Evolutionary conservation across 2,888 invertebrate genomes (phyloP), one percentile per base, ranked within the genome.

Genomic region (Drosophila kambysellisi): DNA sequence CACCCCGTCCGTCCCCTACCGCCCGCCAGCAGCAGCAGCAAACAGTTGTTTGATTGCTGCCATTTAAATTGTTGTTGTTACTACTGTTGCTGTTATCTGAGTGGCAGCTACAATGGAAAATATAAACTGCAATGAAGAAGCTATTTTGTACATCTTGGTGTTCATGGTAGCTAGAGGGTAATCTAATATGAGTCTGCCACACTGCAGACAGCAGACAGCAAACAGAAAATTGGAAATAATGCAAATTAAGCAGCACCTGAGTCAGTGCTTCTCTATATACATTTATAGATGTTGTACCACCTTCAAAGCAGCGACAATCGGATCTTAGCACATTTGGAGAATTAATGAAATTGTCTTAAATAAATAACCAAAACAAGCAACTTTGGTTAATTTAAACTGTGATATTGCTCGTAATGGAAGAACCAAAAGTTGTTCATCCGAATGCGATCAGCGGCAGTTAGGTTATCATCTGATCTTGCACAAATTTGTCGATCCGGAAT

Each of bases 11-110:
- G 0, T 2, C 48, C 29, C 3, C 20, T 37, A 37, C 57, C 6
- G 12, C 6, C 29, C 46, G 48, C 15, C 43, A 53, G 35, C 48
- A 66, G 15, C 20, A 25, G 20, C 61, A 43, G 37, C 53, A 59
- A 59, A 60, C 75, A 82, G 52, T 84, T 69, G 76, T 82, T 72
- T 79, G 85, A 85, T 82, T 83, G 82, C 79, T 87, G 88, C 71
- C 70, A 72, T 73, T 74, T 53, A 67, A 52, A 59, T 71, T 64
- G 68, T 53, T 67, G 69, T 69, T 79, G 50, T 32, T 69, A 48
- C 20, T 46, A 32, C 32, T 72, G 39, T 41, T 43, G 59, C 15
- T 60, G 56, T 39, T 61, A 53, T 50, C 54, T 69, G 61, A 66
- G 69, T 70, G 53, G 58, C 70, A 76, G 43, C 74, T 46, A 67